These are phyloP conservation scores for Alloplasta piceator DNA, from an alignment of 2,888 invertebrate species.

Conservation along the genomic window DNA sequence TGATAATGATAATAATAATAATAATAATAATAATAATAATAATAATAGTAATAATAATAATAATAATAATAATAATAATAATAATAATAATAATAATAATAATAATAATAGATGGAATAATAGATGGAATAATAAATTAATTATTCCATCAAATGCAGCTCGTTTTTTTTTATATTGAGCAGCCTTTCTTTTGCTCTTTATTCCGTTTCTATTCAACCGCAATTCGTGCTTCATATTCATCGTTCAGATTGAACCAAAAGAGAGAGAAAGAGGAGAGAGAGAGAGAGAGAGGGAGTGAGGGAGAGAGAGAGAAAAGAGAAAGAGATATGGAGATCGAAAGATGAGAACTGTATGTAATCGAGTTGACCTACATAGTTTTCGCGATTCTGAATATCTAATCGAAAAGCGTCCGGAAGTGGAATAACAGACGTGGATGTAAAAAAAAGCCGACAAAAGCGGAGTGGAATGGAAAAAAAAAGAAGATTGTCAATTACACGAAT, in stretches of 20 bases:
- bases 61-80: too few relatives aligned
- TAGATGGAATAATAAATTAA: too few relatives aligned
- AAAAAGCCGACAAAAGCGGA: conserved; percentile 1
- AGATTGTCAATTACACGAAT: not conserved
- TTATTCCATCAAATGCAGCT: too few relatives aligned
- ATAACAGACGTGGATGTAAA: conserved; percentile 18
- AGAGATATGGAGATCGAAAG: not conserved
- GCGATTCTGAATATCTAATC: conserved; percentile 53
- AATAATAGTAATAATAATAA: too few relatives aligned
- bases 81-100: too few relatives aligned
- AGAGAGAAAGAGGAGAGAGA: too few relatives aligned
- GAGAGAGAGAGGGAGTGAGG: too few relatives aligned
- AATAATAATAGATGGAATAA: too few relatives aligned
- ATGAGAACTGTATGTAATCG: conserved; percentile 36
- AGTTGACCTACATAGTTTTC: conserved; percentile 49
- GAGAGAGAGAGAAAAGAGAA: not conserved
- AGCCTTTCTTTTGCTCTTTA: too few relatives aligned
- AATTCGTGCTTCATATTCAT: conserved; percentile 14
- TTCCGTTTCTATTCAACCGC: not conserved
- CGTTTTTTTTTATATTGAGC: not conserved
- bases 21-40: too few relatives aligned
- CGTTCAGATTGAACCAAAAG: conserved; percentile 13
- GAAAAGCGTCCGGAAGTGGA: conserved; percentile 51
- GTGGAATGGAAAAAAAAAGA: not conserved
- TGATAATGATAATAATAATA: too few relatives aligned